These are phyloP conservation scores for Macropodus opercularis DNA, from an alignment of 2,797 vertebrate genomes.

Conservation along the genomic window DNA sequence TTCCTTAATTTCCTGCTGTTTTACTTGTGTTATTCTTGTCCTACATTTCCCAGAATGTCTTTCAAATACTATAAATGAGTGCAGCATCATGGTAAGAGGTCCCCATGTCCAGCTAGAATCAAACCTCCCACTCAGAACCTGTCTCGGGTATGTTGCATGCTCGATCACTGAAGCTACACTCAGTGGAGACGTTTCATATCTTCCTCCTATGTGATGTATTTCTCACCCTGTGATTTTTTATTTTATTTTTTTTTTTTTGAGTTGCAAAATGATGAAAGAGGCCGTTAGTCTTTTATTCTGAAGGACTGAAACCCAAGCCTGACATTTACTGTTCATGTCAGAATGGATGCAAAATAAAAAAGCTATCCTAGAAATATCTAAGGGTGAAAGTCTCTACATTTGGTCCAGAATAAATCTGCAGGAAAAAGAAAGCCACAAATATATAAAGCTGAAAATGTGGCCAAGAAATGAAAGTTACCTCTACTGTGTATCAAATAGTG, in stretches of 20 bases:
- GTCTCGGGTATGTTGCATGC: constrained; percentile 8
- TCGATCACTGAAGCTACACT: constrained; percentile 12
- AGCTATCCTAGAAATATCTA: constrained; percentile 33
- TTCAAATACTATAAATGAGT: constrained; percentile 9
- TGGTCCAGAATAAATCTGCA: constrained; percentile 1
- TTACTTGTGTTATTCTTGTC: constrained; percentile 2
- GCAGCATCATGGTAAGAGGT: constrained; percentile 12
- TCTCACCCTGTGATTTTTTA: constrained; percentile 28
- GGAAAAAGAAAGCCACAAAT: constrained; percentile 15
- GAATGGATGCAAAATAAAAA: constrained; percentile 12
- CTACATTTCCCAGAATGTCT: constrained; percentile 35
- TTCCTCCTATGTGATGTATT: constrained; percentile 21
- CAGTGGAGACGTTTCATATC: constrained; percentile 25
- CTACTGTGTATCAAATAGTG: neutral
- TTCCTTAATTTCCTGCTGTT: neutral
- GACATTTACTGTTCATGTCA: constrained; percentile 33
- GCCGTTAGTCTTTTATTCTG: constrained; percentile 44
- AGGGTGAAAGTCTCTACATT: constrained; percentile 22
- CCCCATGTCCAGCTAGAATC: constrained; percentile 12
- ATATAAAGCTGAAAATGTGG: neutral
- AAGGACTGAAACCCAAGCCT: constrained; percentile 38
- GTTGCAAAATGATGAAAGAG: constrained; percentile 32
- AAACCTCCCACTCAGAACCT: constrained; percentile 8
- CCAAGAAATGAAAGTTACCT: constrained; percentile 1
- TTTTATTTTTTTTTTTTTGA: constrained; percentile 25